Evolutionary conservation across 2,888 invertebrate species (phyloP), one percentile per base, ranked within the genome.

Genomic region (Chrysolina oricalcia): DNA sequence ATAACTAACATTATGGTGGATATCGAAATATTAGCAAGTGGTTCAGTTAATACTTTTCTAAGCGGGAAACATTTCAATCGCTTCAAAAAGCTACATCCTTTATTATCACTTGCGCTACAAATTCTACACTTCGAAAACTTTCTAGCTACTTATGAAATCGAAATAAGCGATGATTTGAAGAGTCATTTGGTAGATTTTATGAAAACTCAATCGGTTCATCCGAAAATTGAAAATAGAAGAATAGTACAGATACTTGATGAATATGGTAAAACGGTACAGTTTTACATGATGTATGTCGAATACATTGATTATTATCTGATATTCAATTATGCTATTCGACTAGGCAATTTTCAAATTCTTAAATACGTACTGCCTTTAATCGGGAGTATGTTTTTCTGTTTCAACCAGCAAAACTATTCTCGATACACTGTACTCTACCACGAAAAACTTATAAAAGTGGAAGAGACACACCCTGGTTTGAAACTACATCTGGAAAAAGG

Each of bases 181-280:
- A 46, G 46, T 46, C 15, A 46, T 46, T 46, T 46, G 46, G 46
- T 46, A 46, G 46, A 46, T 46, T 46, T 46, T 46, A 46, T 15
- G 46, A 46, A 46, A 17, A 53, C 19, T 53, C 53, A 53, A 68
- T 68, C 68, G 40, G 27, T 68, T n/a, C 13, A 53, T 21, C 19
- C 53, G 53, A 53, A 53, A 53, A 53, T 72, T 40, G 43, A 53
- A 69, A 48, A 69, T 70, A 1, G n/a, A 75, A 67, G 65, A 75
- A 63, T 82, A 74, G 15, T 46, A 8, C 46, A 46, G 11, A 46
- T 46, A 13, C 46, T 46, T 53, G 78, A 27, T 48, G 43, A 70
- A 53, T 27, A 83, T 63, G 86, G 86, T 4, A 83, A 83, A 79
- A 87, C 87, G 4, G 74, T 85, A 11, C 84, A 86, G 70, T 84